Conservation (phyloP, 2,888 invertebrate genomes). For the Leptopilina myrica region DNA sequence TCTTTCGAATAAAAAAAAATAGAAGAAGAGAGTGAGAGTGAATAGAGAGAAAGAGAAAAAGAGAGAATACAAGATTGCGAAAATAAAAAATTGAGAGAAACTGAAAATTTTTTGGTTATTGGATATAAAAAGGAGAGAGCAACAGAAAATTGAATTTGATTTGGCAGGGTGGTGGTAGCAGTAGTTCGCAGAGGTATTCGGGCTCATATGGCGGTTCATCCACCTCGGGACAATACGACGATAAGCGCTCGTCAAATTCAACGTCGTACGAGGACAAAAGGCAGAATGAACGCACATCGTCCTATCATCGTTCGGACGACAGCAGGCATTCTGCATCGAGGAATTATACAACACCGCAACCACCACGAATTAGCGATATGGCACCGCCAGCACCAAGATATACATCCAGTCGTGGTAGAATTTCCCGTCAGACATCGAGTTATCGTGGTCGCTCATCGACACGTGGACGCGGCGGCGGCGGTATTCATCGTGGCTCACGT, state of each 20-base stretch:
- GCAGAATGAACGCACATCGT: constrained; percentile 71
- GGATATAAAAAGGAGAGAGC: constrained; percentile 60
- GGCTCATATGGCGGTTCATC: constrained; percentile 72
- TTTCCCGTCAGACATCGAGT: constrained; percentile 68
- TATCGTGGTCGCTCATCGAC: constrained; percentile 71
- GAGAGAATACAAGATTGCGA: constrained; percentile 42
- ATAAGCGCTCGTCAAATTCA: constrained; percentile 70
- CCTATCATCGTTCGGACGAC: constrained; percentile 73
- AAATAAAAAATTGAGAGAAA: constrained; percentile 41
- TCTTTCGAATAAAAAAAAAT: constrained; percentile 44
- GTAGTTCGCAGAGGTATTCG: constrained; percentile 73
- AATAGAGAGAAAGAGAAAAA: constrained; percentile 40
- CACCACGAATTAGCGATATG: constrained; percentile 72
- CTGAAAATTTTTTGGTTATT: constrained; percentile 21
- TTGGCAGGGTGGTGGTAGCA: constrained; percentile 74
- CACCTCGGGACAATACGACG: constrained; percentile 70
- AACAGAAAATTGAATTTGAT: constrained; percentile 71
- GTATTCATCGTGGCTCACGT: constrained; percentile 70
- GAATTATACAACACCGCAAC: constrained; percentile 70
- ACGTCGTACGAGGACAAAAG: constrained; percentile 73
- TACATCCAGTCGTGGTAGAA: constrained; percentile 69
- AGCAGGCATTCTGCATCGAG: constrained; percentile 73
- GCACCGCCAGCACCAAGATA: constrained; percentile 70
- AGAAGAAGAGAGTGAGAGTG: constrained; percentile 47
- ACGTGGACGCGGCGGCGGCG: constrained; percentile 69